phyloP scores from a whole-genome alignment of 2,797 vertebrate genomes.

The Coilia nasus region DNA sequence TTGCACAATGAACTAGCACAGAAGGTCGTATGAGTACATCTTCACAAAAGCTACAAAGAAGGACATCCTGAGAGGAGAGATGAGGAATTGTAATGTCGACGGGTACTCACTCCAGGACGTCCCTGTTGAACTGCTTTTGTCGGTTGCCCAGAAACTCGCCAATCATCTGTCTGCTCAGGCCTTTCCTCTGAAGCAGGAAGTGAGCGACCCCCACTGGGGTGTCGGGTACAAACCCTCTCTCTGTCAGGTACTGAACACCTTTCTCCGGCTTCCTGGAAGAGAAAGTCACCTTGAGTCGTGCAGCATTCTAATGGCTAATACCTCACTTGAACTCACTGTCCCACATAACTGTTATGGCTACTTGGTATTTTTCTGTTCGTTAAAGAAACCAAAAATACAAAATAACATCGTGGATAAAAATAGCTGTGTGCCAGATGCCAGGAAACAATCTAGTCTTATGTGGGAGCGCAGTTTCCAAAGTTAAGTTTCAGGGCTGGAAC shows the following conservation, averaged over 20 bases:
- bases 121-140: constrained; percentile 97
- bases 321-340: not conserved
- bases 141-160: constrained; percentile 96
- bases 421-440: constrained; percentile 9
- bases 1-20: not conserved
- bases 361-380: not conserved
- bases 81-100: not conserved
- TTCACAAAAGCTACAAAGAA: not conserved
- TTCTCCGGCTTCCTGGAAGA: constrained; percentile 91
- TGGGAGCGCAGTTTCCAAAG: constrained; percentile 10
- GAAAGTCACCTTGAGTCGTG: constrained; percentile 9
- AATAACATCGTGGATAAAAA: not conserved
- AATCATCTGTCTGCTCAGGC: constrained; percentile 97
- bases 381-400: not conserved
- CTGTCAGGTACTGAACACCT: constrained; percentile 93
- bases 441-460: not conserved
- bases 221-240: constrained; percentile 93
- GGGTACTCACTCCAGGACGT: constrained; percentile 91
- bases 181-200: constrained; percentile 96
- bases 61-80: not conserved
- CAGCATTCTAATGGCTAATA: not conserved
- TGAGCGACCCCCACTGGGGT: constrained; percentile 95
- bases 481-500: not conserved
- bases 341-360: not conserved
- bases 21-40: not conserved